Percentiles rank a stretch among this genome's conserved stretches.
Evolutionary conservation across 2,797 vertebrate species (phyloP).

Genomic region (Heliangelus exortis): DNA sequence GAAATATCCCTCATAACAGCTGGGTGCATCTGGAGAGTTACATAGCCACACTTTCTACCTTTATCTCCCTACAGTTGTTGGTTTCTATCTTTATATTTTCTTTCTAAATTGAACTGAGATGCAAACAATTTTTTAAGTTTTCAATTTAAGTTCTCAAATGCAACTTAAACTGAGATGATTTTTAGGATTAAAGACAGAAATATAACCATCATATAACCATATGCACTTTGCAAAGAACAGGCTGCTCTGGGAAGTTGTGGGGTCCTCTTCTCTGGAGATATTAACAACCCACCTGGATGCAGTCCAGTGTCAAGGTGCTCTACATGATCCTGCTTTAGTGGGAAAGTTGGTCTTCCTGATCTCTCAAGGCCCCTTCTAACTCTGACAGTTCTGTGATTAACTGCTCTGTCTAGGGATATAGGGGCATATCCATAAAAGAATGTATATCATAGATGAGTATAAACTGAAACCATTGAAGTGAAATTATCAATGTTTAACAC

Average conservation of each 20-base stretch:
- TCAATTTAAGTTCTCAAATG: slow-evolving; percentile 3
- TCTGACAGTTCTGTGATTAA: neutral
- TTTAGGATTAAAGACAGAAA: neutral
- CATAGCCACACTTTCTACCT: slow-evolving; percentile 79
- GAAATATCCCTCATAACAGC: slow-evolving; percentile 86
- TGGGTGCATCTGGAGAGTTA: slow-evolving; percentile 86
- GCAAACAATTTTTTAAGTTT: neutral
- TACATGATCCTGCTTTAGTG: too few species aligned
- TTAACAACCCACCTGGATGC: too few species aligned
- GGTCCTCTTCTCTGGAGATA: too few species aligned
- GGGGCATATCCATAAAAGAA: neutral
- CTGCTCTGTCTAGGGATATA: neutral
- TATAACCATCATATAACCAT: neutral
- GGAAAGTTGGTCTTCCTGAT: too few species aligned
- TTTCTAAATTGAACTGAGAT: slow-evolving; percentile 32
- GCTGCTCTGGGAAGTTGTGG: too few species aligned
- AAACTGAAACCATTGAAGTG: neutral
- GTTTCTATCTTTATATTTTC: slow-evolving; percentile 28
- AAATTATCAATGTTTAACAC: neutral
- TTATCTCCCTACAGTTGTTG: slow-evolving; percentile 75
- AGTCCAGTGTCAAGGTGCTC: too few species aligned
- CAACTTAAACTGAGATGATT: neutral
- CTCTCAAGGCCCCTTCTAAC: too few species aligned
- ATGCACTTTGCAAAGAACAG: neutral
- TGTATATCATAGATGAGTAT: neutral